Evolutionary conservation across 2,797 vertebrate genomes (phyloP).

Genomic region (Heterohyrax brucei): DNA sequence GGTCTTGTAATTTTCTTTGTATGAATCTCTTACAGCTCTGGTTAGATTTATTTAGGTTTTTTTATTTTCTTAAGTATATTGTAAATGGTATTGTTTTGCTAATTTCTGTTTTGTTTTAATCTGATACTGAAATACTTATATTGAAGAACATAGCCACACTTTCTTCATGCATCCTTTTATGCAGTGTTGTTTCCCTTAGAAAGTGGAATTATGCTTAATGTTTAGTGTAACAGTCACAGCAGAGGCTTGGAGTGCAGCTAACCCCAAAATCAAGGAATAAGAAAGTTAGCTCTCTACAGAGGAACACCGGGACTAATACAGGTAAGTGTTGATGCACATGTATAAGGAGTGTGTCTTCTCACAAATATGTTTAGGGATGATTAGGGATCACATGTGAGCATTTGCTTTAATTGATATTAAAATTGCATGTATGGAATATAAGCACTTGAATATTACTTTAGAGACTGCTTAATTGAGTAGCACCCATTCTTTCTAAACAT

Average conservation of each 20-base stretch:
- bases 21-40: too few species aligned
- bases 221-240: not conserved
- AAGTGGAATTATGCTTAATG: not conserved
- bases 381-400: not conserved
- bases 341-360: not conserved
- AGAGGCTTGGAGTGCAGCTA: not conserved
- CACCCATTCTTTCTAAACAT: not conserved
- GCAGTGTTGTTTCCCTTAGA: not conserved
- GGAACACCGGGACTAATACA: not conserved
- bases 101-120: not conserved
- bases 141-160: not conserved
- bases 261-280: not conserved
- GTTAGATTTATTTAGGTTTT: too few species aligned
- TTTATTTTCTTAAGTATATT: too few species aligned
- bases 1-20: too few species aligned
- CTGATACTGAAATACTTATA: not conserved
- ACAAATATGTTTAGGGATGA: not conserved
- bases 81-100: too few species aligned
- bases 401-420: not conserved
- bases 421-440: not conserved
- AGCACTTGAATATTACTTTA: not conserved
- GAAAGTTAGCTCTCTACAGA: not conserved
- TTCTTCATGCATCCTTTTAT: conserved; percentile 6
- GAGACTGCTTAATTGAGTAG: not conserved
- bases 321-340: not conserved